Percentiles rank a stretch among this genome's conserved stretches.
These are phyloP conservation scores for Dasysyrphus tricinctus DNA, from an alignment of 2,888 invertebrate species.

Conservation along the genomic window DNA sequence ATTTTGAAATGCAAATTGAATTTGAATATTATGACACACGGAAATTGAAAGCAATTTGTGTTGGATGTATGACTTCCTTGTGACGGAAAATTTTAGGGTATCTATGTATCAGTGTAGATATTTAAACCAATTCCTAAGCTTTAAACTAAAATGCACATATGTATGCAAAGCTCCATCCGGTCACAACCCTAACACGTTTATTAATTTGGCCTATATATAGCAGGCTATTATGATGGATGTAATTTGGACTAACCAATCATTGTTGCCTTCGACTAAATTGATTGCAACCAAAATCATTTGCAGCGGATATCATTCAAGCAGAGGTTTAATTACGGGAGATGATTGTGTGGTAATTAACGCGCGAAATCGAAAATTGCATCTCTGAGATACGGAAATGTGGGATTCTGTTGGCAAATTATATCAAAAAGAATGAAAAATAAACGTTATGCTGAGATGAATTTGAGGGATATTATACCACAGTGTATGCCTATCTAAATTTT, in stretches of 20 bases:
- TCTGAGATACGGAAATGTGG: background rate
- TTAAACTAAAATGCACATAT: background rate
- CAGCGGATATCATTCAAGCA: conserved; percentile 43
- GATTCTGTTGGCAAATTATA: background rate
- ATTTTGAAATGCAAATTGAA: conserved; percentile 48
- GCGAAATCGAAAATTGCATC: conserved; percentile 18
- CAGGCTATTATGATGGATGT: conserved; percentile 42
- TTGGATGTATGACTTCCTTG: conserved; percentile 45
- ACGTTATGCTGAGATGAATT: background rate
- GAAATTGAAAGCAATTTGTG: conserved; percentile 48
- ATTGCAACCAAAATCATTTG: conserved; percentile 48
- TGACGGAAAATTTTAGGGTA: background rate
- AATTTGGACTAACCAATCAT: conserved; percentile 42
- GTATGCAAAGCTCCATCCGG: conserved; percentile 3
- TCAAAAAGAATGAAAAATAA: background rate
- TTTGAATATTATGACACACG: conserved; percentile 35
- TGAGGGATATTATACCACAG: background rate
- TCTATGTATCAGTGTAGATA: background rate
- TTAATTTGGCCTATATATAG: background rate
- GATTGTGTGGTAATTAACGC: conserved; percentile 44
- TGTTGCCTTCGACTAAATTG: conserved; percentile 15
- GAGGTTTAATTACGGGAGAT: conserved; percentile 59
- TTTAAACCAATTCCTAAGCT: background rate
- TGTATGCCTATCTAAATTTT: background rate
- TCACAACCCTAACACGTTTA: background rate